Evolutionary conservation across 2,888 invertebrate species (phyloP).

Genomic region (Heliconius cydno): DNA sequence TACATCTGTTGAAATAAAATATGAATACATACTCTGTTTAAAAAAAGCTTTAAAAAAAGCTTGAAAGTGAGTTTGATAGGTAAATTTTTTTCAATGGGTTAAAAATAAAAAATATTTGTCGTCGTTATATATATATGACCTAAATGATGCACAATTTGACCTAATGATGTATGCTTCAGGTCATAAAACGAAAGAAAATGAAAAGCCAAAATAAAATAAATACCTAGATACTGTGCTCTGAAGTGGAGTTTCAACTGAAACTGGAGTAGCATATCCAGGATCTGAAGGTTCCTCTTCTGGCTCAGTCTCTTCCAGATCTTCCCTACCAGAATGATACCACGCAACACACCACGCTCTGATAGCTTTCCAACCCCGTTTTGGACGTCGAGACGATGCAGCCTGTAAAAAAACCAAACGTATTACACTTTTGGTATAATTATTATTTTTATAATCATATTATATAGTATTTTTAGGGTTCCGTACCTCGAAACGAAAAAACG

Average conservation of each 20-base stretch:
- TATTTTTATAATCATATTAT: background rate
- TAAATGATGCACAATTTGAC: too few species aligned
- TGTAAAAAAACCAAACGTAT: constrained; percentile 43
- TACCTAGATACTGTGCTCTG: constrained; percentile 92
- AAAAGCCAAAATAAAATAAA: background rate
- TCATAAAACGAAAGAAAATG: background rate
- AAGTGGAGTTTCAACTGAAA: constrained; percentile 93
- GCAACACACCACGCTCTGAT: constrained; percentile 92
- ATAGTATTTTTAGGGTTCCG: too few species aligned
- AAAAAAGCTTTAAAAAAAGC: background rate
- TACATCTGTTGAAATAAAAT: constrained; percentile 83
- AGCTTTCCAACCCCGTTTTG: constrained; percentile 78
- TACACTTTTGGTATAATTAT: background rate
- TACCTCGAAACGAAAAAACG: too few species aligned
- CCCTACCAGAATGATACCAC: constrained; percentile 95
- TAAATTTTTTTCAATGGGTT: background rate
- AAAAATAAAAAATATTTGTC: too few species aligned
- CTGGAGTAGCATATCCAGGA: constrained; percentile 90
- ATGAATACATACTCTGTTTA: constrained; percentile 2
- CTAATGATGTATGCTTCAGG: too few species aligned
- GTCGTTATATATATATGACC: too few species aligned
- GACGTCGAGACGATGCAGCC: constrained; percentile 59
- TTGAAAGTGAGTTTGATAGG: too few species aligned
- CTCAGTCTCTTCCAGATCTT: constrained; percentile 90
- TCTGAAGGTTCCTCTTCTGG: constrained; percentile 91